Base-by-base conservation (phyloP, 2,797 vertebrate species). In the Diglossa cyanea region DNA sequence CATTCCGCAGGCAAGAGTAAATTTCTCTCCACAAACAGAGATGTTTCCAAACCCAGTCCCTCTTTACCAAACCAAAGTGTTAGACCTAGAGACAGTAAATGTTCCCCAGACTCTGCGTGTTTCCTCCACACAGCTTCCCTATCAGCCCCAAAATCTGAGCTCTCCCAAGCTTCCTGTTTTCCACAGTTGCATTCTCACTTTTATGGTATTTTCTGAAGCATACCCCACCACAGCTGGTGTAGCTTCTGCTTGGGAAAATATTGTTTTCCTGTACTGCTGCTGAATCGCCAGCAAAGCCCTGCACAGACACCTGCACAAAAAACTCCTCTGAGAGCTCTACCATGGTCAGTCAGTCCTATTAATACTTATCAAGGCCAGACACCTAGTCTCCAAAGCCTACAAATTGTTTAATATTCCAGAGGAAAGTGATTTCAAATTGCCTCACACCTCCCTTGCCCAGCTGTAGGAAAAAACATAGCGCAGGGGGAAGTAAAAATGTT, bases 121-220 rank as follows among this genome's bases (percentile, higher is more conserved):
- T 82, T 87, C 85, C 23, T 90, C 30, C 3, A 2, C 72, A 40
- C 66, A 67, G 8, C 65, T 94, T 90, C 76, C 44, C 58, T 94
- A 75, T 88, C 87, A 88, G 73, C 24, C 54, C 19, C 1, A 2
- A 89, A 92, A 95, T 89, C 65, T 72, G 57, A 94, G 57, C 54
- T 91, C 35, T 91, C 42, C 26, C 31, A 61, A 83, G 57, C 47
- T 80, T 90, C 65, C 89, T 83, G 72, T 91, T 95, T 93, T 94
- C 87, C 72, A 61, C 75, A 77, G 75, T 33, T 83, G 16, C 54
- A 48, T 94, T 89, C 47, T 92, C 55, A 79, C 83, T 83, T 77
- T 53, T 35, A 28, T 50, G 14, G 33, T 90, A 65, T 94, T 95
- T 95, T 94, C 78, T 95, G 82, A 91, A 80, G n/a, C 72, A 54